Base-by-base conservation (phyloP, 53 echinoderm and acorn worm species). In the Paracentrotus lividus region DNA sequence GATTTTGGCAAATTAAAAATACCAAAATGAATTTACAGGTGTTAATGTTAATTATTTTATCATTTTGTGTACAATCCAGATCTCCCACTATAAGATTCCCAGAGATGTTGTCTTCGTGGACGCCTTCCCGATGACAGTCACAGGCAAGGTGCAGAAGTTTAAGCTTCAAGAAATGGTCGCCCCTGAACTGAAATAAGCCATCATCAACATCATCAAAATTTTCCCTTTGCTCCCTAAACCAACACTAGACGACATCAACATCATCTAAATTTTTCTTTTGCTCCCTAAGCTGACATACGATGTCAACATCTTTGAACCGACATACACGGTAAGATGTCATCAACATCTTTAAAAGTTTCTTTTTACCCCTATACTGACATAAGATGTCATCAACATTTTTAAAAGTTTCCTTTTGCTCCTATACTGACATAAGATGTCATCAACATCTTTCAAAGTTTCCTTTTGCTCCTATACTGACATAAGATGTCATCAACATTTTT, bases 111-210 rank as follows among this genome's bases (percentile, higher is more conserved):
- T 89, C 57, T 97, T 97, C 90, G 68, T 94, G 77, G 15, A 85
- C 1, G 93, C 84, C 18, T 97, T 97, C 57, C 97, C 97, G 9
- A 88, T 97, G 93, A 97, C 97, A 21, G 97, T 97, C 20, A 95
- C 93, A 2, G 97, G 97, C 38, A 97, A 97, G 88, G 97, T 97
- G 29, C 95, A 97, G 76, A 97, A 97, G 92, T 97, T 87, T 76
- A 93, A 94, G 72, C 94, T 97, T 87, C 66, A 93, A 67, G 85
- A 95, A 51, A 90, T 43, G 2, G 38, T 90, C 21, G 6, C 16
- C 23, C 16, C 15, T 38, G 45, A 90, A 40, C 49, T 90, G 88
- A 88, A 88, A 16, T 56, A n/a, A n/a, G n/a, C n/a, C n/a, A n/a
- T n/a, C n/a, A n/a, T n/a, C n/a, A n/a, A n/a, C n/a, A n/a, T n/a